Evolutionary conservation across 2,113 vertebrate species (phyloP), one percentile per base, ranked within the genome.

Genomic region (Alces alces): DNA sequence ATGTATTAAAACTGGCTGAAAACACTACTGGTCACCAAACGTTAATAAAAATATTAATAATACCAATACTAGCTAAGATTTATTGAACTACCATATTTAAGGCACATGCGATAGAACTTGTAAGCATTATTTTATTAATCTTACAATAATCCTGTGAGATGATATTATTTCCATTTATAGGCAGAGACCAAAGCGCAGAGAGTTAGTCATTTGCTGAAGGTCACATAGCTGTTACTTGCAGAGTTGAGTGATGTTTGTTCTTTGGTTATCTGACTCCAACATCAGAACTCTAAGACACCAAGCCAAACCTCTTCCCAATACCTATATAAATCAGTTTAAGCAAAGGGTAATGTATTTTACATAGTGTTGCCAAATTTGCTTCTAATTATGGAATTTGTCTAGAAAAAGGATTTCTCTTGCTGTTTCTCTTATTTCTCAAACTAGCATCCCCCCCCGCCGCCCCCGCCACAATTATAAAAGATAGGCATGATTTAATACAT

Each of bases 361-460:
- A 52, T 45, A 54, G 33, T 83, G 78, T 50, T 78, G 39, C 50
- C 87, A 87, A 87, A 73, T 88, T 83, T 84, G 45, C 10, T 87
- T 57, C 52, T 88, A 79, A 61, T 79, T 91, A 73, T 21, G 39
- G 61, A 94, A 36, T 93, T 92, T 83, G 43, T 94, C 60, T 87
- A 60, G 70, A 70, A 52, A 89, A 94, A 57, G 13, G 27, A 1
- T 84, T 94, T 86, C 76, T 90, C 21, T 93, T 93, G 19, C 64
- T 83, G 9, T 80, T 54, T 76, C 50, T 95, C 84, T 79, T 79
- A 52, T 88, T 91, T 93, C 87, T 91, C 82, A 93, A 89, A 97
- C 57, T 85, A 60, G 6, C 45, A 52, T 80, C 1, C n/a, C n/a
- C n/a, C 5, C 2, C 64, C n/a, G 0, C 2, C 8, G 1, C 19